phyloP scores from a whole-genome alignment of 2,113 vertebrate species.

The Scopus umbretta region DNA sequence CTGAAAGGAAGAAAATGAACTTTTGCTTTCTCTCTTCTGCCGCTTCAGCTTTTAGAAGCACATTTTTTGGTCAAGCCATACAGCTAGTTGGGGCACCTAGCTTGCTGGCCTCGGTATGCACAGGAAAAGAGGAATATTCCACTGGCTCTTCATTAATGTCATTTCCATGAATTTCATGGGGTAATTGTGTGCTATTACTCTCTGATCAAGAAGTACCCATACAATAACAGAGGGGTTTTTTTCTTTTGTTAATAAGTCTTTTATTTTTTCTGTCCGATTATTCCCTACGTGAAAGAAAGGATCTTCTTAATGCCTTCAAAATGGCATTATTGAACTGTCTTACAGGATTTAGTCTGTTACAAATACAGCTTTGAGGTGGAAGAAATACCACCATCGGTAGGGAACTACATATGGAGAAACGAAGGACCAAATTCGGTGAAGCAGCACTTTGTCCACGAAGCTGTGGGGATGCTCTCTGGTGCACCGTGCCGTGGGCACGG shows the following conservation, averaged over 20 bases:
- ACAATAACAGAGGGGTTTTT: background rate
- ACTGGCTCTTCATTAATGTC: background rate
- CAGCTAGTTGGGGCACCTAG: background rate
- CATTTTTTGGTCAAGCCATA: background rate
- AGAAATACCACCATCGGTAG: background rate
- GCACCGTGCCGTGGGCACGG: background rate
- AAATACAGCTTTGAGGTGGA: background rate
- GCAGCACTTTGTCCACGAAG: background rate
- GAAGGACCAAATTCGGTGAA: background rate
- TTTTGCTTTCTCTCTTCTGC: background rate
- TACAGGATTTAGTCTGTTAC: background rate
- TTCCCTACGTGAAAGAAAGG: background rate
- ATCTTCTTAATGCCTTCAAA: background rate
- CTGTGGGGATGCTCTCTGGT: background rate
- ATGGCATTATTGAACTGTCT: fast-evolving
- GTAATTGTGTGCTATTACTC: background rate
- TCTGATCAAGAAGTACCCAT: background rate
- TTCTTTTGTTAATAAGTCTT: background rate
- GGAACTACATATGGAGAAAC: background rate
- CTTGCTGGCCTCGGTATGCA: background rate
- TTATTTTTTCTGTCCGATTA: background rate
- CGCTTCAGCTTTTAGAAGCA: background rate
- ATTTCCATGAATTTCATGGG: background rate
- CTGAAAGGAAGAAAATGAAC: background rate
- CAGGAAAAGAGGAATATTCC: background rate